Base-by-base conservation (phyloP, 2,888 invertebrate genomes). In the Tachystola acroxantha region DNA sequence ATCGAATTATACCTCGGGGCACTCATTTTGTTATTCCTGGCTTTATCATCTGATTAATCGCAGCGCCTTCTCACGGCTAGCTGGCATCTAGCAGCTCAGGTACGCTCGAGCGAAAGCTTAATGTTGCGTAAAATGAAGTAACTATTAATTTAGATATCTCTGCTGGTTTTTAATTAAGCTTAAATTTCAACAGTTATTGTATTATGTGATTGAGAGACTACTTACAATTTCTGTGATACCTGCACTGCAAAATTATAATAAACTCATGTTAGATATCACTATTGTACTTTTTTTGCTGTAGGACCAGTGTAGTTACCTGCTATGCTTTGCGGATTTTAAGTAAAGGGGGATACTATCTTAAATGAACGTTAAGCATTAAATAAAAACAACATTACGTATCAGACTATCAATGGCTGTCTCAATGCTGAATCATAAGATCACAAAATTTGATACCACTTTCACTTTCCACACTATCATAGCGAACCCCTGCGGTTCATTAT, bases 11-110 rank as follows among this genome's bases (percentile, higher is more conserved):
- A 32, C 52, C 59, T 50, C 41, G 37, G 40, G 53, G 54, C 50
- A 41, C 31, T 49, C 46, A 62, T 58, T 58, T 60, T 59, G 43
- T 55, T 50, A 53, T 45, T 40, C 28, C 45, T 28, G 34, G 6
- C 2, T 36, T 34, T 54, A 55, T 60, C 58, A 34, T 57, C 24
- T 24, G 24, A 24, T 24, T 24, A n/a, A 24, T 24, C 24, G 3
- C 6, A 16, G 26, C 28, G 37, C 50, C 46, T 60, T 55, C 62
- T 55, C 60, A 57, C 58, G 56, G 42, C n/a, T 24, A 9, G 24
- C 9, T 24, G n/a, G 24, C 7, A 9, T 24, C 7, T 24, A 24
- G 24, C 24, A 28, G 29, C 25, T 7, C 10, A 16, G 24, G 9
- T 9, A 24, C 24, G 14, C 25, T 5, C 9, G 10, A 34, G 42